Conservation (phyloP, 2,113 vertebrate genomes). For the cattle (Bos taurus) region DNA sequence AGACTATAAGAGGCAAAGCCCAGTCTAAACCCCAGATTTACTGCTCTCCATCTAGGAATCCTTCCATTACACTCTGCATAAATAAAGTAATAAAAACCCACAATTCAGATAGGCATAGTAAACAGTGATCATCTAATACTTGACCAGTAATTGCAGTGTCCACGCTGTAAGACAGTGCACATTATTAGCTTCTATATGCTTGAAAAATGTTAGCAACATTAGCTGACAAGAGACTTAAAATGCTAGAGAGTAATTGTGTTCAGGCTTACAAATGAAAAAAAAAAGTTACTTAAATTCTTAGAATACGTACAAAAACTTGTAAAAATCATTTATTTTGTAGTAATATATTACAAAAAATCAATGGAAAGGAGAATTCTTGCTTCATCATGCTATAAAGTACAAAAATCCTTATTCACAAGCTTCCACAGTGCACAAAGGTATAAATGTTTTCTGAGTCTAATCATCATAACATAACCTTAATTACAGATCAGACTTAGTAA, state of each 20-base stretch:
- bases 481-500: conserved; percentile 59
- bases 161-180: not conserved
- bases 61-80: not conserved
- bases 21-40: not conserved
- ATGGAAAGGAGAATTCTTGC: conserved; percentile 3
- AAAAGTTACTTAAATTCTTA: conserved; percentile 4
- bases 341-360: not conserved
- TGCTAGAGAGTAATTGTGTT: not conserved
- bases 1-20: not conserved
- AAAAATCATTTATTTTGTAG: not conserved
- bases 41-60: not conserved
- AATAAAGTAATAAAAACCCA: conserved; percentile 33
- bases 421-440: conserved; percentile 27
- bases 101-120: not conserved
- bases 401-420: conserved; percentile 42
- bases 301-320: not conserved
- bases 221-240: conserved; percentile 1
- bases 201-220: conserved; percentile 7
- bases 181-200: not conserved
- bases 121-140: conserved; percentile 1
- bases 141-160: not conserved
- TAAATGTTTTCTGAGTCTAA: conserved; percentile 49
- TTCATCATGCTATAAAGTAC: not conserved
- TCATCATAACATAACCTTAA: conserved; percentile 52
- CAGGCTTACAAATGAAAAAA: not conserved